phyloP scores from a whole-genome alignment of 2,113 vertebrate species.

The Tenrec ecaudatus region DNA sequence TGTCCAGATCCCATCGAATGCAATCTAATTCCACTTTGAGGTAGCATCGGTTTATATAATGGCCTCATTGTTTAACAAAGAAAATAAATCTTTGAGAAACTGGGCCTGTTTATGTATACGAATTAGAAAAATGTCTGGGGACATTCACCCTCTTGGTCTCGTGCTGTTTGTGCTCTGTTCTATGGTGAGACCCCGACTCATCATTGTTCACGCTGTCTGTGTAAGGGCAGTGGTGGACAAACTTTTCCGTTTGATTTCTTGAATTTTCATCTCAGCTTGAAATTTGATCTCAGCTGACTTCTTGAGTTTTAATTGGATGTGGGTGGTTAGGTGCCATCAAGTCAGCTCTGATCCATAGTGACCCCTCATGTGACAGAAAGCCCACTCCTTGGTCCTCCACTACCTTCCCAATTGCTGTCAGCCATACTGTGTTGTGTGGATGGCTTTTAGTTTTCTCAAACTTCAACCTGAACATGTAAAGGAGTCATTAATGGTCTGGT shows the following conservation, averaged over 20 bases:
- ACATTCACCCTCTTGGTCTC: not conserved
- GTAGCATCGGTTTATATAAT: not conserved
- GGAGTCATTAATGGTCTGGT: no score
- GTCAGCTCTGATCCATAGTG: no score
- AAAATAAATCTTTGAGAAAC: not conserved
- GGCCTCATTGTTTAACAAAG: not conserved
- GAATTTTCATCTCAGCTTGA: not conserved
- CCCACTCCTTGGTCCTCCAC: no score
- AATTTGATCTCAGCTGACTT: not conserved
- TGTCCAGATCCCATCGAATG: not conserved
- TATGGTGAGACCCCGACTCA: no score
- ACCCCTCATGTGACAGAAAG: no score
- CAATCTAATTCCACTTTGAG: not conserved
- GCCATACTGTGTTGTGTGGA: no score
- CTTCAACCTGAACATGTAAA: no score
- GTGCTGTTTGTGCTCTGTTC: not conserved
- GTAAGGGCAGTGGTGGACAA: not conserved
- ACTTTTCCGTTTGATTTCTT: not conserved
- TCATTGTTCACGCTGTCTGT: accelerated
- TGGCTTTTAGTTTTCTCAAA: no score
- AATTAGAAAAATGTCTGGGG: not conserved
- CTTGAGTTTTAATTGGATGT: no score
- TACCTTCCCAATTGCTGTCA: no score
- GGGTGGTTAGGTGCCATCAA: no score
- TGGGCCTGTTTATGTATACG: not conserved